Percentiles rank a stretch among this genome's conserved stretches.
phyloP scores from a whole-genome alignment of 2,797 vertebrate genomes.

The Halcyon badia region DNA sequence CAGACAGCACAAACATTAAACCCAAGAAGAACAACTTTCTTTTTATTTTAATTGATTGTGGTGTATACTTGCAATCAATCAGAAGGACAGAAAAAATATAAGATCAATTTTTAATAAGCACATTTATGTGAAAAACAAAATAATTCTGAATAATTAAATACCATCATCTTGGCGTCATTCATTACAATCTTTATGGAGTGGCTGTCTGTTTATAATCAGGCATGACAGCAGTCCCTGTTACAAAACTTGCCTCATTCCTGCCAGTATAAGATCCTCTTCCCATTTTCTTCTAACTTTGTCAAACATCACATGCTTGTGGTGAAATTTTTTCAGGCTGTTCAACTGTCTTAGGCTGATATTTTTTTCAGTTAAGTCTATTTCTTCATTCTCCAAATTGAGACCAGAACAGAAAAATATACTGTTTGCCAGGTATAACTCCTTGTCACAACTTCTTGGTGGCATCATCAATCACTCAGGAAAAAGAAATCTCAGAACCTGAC shows the following conservation, averaged over 20 bases:
- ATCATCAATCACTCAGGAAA: background rate
- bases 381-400: background rate
- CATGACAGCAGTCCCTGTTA: background rate
- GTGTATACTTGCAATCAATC: background rate
- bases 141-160: constrained; percentile 51
- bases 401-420: background rate
- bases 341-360: background rate
- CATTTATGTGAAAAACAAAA: constrained; percentile 30
- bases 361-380: background rate
- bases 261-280: background rate
- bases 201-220: background rate
- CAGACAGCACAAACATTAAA: background rate
- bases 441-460: background rate
- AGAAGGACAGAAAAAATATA: constrained; percentile 22
- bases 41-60: background rate
- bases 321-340: constrained; percentile 19
- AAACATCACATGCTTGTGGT: background rate
- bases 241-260: constrained; percentile 8
- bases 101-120: constrained; percentile 51
- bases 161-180: background rate
- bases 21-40: background rate
- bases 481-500: background rate
- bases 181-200: background rate
- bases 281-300: constrained; percentile 39
- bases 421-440: background rate